A percentile compares a stretch with the other conserved stretches of the same genome.
These are phyloP conservation scores for Streptopelia turtur DNA, from an alignment of 2,797 vertebrate species.

Conservation along the genomic window DNA sequence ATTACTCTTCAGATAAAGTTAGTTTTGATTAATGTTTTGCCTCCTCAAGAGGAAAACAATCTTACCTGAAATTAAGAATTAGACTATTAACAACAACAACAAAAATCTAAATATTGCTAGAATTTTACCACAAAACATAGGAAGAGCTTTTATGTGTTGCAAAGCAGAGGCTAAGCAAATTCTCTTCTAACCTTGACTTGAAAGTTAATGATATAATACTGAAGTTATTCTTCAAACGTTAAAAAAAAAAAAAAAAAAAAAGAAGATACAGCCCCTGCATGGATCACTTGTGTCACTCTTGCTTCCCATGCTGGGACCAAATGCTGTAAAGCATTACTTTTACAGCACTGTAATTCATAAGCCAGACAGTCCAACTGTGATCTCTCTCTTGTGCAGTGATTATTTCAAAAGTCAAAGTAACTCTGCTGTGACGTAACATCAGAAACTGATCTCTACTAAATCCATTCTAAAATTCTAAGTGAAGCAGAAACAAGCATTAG, in stretches of 20 bases:
- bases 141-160: not conserved
- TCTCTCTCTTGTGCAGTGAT: not conserved
- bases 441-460: not conserved
- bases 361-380: conserved; percentile 41
- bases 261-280: not conserved
- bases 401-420: conserved; percentile 15
- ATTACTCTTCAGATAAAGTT: not conserved
- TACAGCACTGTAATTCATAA: conserved; percentile 33
- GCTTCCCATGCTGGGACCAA: conserved; percentile 49
- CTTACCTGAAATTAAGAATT: not conserved
- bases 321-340: conserved; percentile 36
- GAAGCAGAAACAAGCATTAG: not conserved
- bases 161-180: not conserved
- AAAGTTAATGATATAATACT: conserved; percentile 8
- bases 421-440: not conserved
- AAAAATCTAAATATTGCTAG: not conserved
- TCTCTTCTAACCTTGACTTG: conserved; percentile 19
- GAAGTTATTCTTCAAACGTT: not conserved
- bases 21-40: not conserved
- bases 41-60: not conserved
- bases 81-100: not conserved
- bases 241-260: not conserved
- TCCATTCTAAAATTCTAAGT: not conserved
- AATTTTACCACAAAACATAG: not conserved
- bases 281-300: conserved; percentile 32